Conservation (phyloP, 2,113 vertebrate genomes). For the Etheostoma spectabile region DNA sequence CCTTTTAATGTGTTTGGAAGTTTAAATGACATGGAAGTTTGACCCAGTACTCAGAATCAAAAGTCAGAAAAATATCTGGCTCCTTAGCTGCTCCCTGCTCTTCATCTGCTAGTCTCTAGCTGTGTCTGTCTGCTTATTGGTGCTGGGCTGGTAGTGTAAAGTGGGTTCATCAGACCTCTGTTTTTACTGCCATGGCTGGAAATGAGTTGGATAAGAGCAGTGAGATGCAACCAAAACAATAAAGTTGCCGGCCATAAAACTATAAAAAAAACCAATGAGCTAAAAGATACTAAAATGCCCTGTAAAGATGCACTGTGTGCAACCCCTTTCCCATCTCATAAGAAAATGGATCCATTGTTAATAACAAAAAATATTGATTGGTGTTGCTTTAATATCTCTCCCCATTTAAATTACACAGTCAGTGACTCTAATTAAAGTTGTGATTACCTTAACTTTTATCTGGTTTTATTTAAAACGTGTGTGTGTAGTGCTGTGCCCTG, state of each 20-base stretch:
- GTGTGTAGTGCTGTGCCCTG: neutral
- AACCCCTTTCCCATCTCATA: too few relatives aligned
- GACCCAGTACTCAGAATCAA: neutral
- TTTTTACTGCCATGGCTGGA: neutral
- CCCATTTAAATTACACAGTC: neutral
- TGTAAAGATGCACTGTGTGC: neutral
- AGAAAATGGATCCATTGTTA: too few relatives aligned
- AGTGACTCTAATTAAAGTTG: neutral
- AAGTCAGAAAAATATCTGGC: neutral
- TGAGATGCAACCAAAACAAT: neutral
- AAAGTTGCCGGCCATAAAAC: too few relatives aligned
- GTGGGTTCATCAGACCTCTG: neutral
- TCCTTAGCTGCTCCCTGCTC: neutral
- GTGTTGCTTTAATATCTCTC: neutral
- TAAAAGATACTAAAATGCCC: neutral
- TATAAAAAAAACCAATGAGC: neutral
- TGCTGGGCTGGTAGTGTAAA: neutral
- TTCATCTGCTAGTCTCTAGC: too few relatives aligned
- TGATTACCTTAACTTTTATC: neutral
- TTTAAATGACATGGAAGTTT: neutral
- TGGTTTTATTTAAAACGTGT: neutral
- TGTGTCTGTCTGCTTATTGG: too few relatives aligned
- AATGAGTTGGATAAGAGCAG: neutral
- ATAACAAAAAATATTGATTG: neutral
- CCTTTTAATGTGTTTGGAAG: neutral